phyloP scores from a whole-genome alignment of 2,888 invertebrate species.

The Agriotes lineatus region DNA sequence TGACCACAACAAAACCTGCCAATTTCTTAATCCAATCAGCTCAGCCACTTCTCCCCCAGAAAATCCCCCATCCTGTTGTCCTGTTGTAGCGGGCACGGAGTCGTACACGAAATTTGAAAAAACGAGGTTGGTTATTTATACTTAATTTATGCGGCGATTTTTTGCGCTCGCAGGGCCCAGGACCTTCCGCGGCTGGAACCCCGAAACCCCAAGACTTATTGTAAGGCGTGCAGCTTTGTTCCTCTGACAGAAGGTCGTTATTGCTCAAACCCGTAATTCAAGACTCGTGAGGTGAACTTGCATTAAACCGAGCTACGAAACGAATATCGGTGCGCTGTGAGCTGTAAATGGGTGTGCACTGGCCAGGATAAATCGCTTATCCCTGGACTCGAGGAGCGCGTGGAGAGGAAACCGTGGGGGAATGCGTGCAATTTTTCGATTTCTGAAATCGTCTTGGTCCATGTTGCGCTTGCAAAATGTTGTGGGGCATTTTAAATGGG shows the following conservation, averaged over 20 bases:
- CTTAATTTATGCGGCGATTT: slow-evolving; percentile 35
- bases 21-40: neutral
- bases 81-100: slow-evolving; percentile 2
- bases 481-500: too few relatives aligned
- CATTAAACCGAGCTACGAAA: slow-evolving; percentile 34
- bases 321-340: slow-evolving; percentile 25
- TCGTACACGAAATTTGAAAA: slow-evolving; percentile 24
- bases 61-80: slow-evolving; percentile 2
- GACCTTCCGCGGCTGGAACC: slow-evolving; percentile 8
- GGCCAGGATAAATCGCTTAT: slow-evolving; percentile 26
- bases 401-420: neutral
- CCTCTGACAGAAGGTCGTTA: slow-evolving; percentile 43
- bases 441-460: too few relatives aligned
- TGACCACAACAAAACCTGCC: neutral
- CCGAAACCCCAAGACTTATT: slow-evolving; percentile 39
- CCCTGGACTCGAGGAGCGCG: neutral
- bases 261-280: slow-evolving; percentile 44
- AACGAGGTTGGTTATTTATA: slow-evolving; percentile 34
- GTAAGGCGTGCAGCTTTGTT: slow-evolving; percentile 41
- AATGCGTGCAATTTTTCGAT: too few relatives aligned
- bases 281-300: slow-evolving; percentile 37
- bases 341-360: slow-evolving; percentile 25
- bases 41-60: neutral
- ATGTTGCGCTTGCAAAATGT: too few relatives aligned
- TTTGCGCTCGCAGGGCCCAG: slow-evolving; percentile 20